phyloP scores from a whole-genome alignment of 1,140 invertebrate genomes.

The Vollenhovia emeryi region DNA sequence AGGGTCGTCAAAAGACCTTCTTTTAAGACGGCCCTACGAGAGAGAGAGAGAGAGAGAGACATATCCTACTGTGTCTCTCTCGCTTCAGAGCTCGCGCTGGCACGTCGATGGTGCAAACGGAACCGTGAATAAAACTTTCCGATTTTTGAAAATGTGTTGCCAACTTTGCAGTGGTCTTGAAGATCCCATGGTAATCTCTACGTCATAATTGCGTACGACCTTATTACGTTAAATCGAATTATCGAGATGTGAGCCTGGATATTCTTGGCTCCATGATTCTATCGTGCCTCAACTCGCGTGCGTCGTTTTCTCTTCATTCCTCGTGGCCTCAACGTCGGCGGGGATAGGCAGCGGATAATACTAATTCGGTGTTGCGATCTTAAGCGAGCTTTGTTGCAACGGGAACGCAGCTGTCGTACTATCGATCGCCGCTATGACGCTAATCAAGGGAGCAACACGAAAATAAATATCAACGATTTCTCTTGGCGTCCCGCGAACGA shows the following conservation, averaged over 20 bases:
- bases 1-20: too few species aligned
- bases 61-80: too few species aligned
- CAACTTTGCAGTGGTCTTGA: too few species aligned
- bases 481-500: neutral
- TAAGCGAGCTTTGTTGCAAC: constrained; percentile 9
- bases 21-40: too few species aligned
- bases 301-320: neutral
- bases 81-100: too few species aligned
- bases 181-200: neutral
- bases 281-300: neutral
- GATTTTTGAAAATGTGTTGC: too few species aligned
- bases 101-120: too few species aligned
- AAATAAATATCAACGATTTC: constrained; percentile 22
- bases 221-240: neutral
- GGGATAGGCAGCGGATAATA: neutral
- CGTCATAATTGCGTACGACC: neutral
- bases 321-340: neutral
- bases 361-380: neutral
- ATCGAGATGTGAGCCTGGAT: neutral
- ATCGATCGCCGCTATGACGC: constrained; percentile 23
- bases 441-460: constrained; percentile 7
- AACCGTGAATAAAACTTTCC: too few species aligned
- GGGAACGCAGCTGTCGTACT: constrained; percentile 21
- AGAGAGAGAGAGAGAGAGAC: too few species aligned
- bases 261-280: neutral